These are phyloP conservation scores for Popillia japonica DNA, from an alignment of 1,140 invertebrate species.

Conservation along the genomic window DNA sequence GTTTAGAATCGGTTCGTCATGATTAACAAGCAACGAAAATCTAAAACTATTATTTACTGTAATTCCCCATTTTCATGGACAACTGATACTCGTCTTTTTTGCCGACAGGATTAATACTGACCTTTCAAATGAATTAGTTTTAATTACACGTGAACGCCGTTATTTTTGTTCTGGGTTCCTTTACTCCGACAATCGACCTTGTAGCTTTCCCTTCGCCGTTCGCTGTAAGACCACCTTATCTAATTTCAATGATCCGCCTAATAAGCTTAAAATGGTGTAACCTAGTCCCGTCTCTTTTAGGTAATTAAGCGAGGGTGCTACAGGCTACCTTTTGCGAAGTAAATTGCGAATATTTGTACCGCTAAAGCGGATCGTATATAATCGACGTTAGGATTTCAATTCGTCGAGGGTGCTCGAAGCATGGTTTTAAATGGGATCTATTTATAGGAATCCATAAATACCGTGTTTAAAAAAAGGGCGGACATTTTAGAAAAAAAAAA, in stretches of 20 bases:
- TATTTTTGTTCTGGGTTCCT: not conserved
- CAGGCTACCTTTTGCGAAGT: conserved; percentile 10
- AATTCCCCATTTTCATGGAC: not conserved
- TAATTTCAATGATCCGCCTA: conserved; percentile 30
- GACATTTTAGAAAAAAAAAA: not conserved
- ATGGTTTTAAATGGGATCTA: conserved; percentile 17
- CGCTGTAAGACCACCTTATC: conserved; percentile 19
- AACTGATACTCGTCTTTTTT: not conserved
- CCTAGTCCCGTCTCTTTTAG: conserved; percentile 15
- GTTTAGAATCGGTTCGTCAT: too few relatives aligned
- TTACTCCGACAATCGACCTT: not conserved
- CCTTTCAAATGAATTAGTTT: not conserved
- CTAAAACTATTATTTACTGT: not conserved
- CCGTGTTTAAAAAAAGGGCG: not conserved
- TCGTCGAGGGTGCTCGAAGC: conserved; percentile 1
- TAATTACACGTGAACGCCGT: not conserved
- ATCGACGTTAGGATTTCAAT: not conserved
- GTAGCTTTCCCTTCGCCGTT: not conserved
- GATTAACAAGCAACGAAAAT: too few relatives aligned
- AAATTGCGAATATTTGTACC: conserved; percentile 29
- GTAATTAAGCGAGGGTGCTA: conserved; percentile 22
- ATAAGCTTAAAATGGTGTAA: conserved; percentile 32
- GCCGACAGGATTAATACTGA: not conserved
- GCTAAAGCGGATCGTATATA: not conserved
- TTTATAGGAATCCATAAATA: conserved; percentile 29